Percentiles rank a stretch among this genome's conserved stretches.
Evolutionary conservation across 2,113 vertebrate genomes (phyloP).

Genomic region (Indicator maculatus): DNA sequence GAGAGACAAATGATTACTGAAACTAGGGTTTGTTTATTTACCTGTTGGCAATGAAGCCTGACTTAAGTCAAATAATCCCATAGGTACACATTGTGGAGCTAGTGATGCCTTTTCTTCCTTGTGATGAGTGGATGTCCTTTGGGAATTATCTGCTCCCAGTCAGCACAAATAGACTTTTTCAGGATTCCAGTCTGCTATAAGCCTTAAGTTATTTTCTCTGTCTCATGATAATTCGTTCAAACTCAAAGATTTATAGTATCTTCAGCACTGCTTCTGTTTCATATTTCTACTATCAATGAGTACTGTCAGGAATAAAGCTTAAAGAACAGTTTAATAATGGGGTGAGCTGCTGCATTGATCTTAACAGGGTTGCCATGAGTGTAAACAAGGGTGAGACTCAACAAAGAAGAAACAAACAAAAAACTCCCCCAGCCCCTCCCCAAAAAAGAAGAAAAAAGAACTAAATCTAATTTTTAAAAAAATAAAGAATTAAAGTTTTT

Average conservation of each 20-base stretch:
- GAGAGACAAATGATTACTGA: constrained; percentile 1
- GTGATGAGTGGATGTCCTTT: background rate
- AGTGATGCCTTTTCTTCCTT: background rate
- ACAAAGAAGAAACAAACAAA: background rate
- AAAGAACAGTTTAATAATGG: background rate
- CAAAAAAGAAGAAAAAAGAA: too few species aligned
- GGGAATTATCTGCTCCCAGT: background rate
- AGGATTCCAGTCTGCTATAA: background rate
- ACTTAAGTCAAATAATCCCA: constrained; percentile 3
- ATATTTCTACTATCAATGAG: background rate
- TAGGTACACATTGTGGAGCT: background rate
- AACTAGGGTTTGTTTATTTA: constrained; percentile 57
- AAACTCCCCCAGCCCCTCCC: background rate
- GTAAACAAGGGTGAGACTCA: background rate
- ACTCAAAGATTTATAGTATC: background rate
- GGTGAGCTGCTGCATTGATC: background rate
- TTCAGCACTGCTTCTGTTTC: background rate
- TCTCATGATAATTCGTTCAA: background rate
- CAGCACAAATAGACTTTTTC: constrained; percentile 1
- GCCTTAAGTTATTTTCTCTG: background rate
- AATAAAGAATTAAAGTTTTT: too few species aligned
- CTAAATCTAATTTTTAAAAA: too few species aligned
- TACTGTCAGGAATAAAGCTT: background rate
- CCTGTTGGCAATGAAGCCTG: constrained; percentile 7
- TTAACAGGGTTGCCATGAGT: background rate